Evolutionary conservation across 2,113 vertebrate species (phyloP), one percentile per base, ranked within the genome.

Genomic region (Onychostruthus taczanowskii): DNA sequence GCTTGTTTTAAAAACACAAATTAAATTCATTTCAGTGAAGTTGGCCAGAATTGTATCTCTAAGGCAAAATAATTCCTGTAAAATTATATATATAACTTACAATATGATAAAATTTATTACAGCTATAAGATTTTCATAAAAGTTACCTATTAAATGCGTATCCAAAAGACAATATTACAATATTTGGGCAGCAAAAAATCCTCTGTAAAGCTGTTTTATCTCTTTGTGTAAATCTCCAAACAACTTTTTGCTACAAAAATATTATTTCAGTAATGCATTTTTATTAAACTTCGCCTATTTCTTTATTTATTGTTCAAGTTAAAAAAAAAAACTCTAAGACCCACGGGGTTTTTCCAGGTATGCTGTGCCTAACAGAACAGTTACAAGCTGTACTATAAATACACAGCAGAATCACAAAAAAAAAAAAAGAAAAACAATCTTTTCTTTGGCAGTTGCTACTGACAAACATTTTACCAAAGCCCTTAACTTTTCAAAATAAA

Each of bases 371-470:
- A 93, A 82, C 3, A 66, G 73, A 91, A 69, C 55, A 96, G 53
- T 72, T 89, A 92, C 52, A 85, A 21, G 31, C 33, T 75, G 83
- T 80, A 91, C 80, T 66, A n/a, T 69, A 95, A 84, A 96, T 56
- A 90, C 39, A 67, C 27, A 85, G 76, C 33, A 82, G 43, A 90
- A 84, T n/a, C 80, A 94, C 43, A 93, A 78, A 62, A 66, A 53
- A 78, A 62, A 66, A 53, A 75, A 72, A 70, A 74, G 39, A 69
- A 80, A 91, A 80, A 35, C 1, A 39, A 62, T 78, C 92, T 94
- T 89, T 96, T 90, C 88, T 94, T 96, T 97, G 93, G 94, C 90
- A 88, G 43, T 95, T 95, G 70, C 30, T 74, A 67, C 80, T 64
- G 86, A 95, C 73, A 95, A 96, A 84, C 72, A 84, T 63, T 72